Evolutionary conservation across 2,888 invertebrate species (phyloP).

Genomic region (Cynaeus angustus): DNA sequence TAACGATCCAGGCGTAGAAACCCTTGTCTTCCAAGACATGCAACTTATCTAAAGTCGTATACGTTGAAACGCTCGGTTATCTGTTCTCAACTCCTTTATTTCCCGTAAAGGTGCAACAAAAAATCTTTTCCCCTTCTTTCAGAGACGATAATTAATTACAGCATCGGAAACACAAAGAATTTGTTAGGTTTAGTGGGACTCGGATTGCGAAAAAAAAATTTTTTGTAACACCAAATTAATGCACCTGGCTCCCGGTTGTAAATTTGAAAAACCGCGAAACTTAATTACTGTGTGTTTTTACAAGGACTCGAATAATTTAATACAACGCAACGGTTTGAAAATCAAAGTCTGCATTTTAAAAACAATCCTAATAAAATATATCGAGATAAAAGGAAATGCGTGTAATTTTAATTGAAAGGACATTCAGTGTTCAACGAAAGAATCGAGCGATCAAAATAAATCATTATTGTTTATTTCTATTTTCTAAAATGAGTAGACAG

Average conservation of each 20-base stretch:
- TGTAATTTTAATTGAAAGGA: no score
- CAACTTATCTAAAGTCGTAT: conserved; percentile 1
- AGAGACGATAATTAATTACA: conserved; percentile 24
- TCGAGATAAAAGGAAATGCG: no score
- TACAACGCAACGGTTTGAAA: neutral
- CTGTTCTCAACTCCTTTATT: conserved; percentile 17
- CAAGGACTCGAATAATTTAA: conserved; percentile 8
- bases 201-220: neutral
- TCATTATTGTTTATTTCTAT: no score
- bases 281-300: conserved; percentile 1
- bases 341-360: neutral
- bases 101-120: conserved; percentile 11
- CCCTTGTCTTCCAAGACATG: neutral
- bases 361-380: no score
- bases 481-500: no score
- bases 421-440: no score
- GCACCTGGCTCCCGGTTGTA: neutral
- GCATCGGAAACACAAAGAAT: neutral
- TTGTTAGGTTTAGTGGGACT: conserved; percentile 2
- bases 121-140: conserved; percentile 13
- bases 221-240: conserved; percentile 2
- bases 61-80: conserved; percentile 1
- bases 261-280: conserved; percentile 1
- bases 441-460: no score
- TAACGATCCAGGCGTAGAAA: no score